Percentiles rank a stretch among this genome's conserved stretches.
Conservation (phyloP, 2,888 invertebrate species). For the Phymatocera aterrima region DNA sequence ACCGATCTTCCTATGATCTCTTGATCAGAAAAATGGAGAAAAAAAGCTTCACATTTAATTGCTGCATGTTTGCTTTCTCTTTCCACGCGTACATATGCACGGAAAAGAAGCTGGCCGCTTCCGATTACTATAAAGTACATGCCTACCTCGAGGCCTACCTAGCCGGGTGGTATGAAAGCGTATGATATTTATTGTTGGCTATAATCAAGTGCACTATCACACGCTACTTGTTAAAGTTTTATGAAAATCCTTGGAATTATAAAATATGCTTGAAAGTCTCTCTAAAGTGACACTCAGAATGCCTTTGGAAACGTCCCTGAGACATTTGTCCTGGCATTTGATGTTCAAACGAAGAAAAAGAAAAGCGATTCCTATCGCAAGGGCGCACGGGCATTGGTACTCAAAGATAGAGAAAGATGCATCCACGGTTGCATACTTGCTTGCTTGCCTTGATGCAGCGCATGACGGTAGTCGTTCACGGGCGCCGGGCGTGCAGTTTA, state of each 20-base stretch:
- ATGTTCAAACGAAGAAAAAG: conserved; percentile 4
- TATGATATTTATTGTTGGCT: neutral
- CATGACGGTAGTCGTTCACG: neutral
- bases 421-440: neutral
- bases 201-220: neutral
- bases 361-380: conserved; percentile 5
- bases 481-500: neutral
- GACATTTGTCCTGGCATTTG: conserved; percentile 2
- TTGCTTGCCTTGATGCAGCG: conserved; percentile 13
- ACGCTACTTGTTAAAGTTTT: neutral
- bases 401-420: conserved; percentile 1
- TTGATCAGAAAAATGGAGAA: too few relatives aligned
- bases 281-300: neutral
- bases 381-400: too few relatives aligned
- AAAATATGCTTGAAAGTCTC: neutral
- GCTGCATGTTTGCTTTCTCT: too few relatives aligned
- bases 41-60: too few relatives aligned
- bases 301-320: neutral
- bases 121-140: too few relatives aligned
- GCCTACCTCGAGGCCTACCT: too few relatives aligned
- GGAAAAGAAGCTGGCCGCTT: neutral
- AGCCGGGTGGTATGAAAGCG: neutral
- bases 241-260: neutral
- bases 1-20: too few relatives aligned
- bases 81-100: too few relatives aligned